A percentile compares a stretch with the other conserved stretches of the same genome.
phyloP scores from a whole-genome alignment of 2,113 vertebrate species.

The Toxostoma redivivum region DNA sequence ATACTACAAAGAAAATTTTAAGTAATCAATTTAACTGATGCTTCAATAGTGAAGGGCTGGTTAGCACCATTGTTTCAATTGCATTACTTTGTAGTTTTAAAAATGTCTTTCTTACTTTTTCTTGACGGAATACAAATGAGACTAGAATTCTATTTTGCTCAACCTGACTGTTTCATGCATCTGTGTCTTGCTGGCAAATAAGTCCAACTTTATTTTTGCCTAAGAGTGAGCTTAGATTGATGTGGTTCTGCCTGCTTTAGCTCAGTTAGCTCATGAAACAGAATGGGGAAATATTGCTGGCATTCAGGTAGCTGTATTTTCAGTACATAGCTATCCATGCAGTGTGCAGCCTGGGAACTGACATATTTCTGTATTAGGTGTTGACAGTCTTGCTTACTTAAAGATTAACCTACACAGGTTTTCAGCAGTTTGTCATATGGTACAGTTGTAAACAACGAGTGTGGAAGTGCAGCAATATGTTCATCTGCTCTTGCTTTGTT shows the following conservation, averaged over 20 bases:
- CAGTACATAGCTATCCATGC: background rate
- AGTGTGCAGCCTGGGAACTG: background rate
- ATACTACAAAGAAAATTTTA: background rate
- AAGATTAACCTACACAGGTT: slow-evolving; percentile 50
- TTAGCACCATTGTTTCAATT: background rate
- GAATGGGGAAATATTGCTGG: slow-evolving; percentile 11
- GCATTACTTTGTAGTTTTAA: background rate
- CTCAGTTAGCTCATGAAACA: slow-evolving; percentile 10
- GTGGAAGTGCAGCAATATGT: slow-evolving; percentile 5
- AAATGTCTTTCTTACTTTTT: slow-evolving; percentile 1
- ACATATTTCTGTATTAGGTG: slow-evolving; percentile 42
- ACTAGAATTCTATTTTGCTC: background rate
- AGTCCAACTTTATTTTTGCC: background rate
- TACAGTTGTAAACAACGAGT: background rate
- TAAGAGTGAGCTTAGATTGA: background rate
- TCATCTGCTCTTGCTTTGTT: slow-evolving; percentile 31
- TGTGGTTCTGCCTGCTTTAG: slow-evolving; percentile 27
- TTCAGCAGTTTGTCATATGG: slow-evolving; percentile 57
- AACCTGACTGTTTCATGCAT: background rate
- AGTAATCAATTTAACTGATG: background rate
- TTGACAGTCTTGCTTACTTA: slow-evolving; percentile 55
- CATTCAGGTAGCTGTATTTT: slow-evolving; percentile 24
- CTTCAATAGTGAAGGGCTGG: background rate
- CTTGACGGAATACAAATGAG: background rate
- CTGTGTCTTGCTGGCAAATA: background rate